Base-by-base conservation (phyloP, 2,113 vertebrate genomes). In the Mirounga angustirostris region DNA sequence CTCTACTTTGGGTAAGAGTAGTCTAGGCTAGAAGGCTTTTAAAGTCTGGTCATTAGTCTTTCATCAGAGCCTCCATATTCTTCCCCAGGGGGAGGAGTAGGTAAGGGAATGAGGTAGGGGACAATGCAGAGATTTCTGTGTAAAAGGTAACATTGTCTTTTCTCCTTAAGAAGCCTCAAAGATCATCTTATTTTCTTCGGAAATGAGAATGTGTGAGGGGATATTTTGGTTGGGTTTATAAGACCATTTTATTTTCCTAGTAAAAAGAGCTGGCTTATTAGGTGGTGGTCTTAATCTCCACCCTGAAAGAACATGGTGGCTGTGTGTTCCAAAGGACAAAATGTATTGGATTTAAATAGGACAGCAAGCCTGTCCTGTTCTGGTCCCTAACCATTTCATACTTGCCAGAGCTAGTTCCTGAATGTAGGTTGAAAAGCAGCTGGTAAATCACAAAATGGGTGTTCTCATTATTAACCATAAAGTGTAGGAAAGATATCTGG, bases 271-370 rank as follows among this genome's bases (percentile, higher is more conserved):
- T 91, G 40, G 8, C 80, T 78, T 95, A 19, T 63, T 95, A 96
- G 59, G 46, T 61, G 43, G 59, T 59, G 59, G 82, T 83, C 93
- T 79, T 65, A 36, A 59, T 92, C 63, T 84, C 52, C n/a, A 76
- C 46, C 71, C 26, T 78, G 36, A 83, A 63, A 91, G 52, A 95
- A 94, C 74, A 74, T 58, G 22, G 91, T 88, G 67, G 46, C 56
- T 56, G 16, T 28, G 56, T 92, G 21, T 56, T 96, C 54, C 9
- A 74, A 81, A 83, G 63, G 24, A 4, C 46, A 85, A 94, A 92
- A 89, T 46, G 21, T 89, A 88, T 52, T 94, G 83, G 94, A 85
- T 96, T 91, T 81, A 90, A 97, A 88, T 79, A 92, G 74, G 50
- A 89, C 58, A 79, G 61, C 61, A 90, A 71, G 80, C 76, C 21